Percentiles rank a stretch among this genome's conserved stretches.
These are phyloP conservation scores for Pipistrellus pygmaeus DNA, from an alignment of 2,797 vertebrate genomes.

Conservation along the genomic window DNA sequence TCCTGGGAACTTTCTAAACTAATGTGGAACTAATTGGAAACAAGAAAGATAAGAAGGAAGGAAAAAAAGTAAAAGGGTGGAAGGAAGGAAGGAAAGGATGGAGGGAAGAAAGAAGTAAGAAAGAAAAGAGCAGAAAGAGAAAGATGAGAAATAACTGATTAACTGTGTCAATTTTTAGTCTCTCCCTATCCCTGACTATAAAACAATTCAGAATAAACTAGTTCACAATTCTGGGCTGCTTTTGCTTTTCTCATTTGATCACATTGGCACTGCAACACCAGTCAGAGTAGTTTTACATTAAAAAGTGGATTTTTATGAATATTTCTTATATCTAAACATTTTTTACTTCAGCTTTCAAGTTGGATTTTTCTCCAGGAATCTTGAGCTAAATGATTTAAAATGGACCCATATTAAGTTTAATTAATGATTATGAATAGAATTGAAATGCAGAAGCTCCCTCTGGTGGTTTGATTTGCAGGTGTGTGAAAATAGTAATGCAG, in stretches of 20 bases:
- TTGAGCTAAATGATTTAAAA: background rate
- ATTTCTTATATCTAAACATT: background rate
- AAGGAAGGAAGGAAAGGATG: background rate
- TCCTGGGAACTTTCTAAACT: background rate
- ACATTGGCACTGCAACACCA: background rate
- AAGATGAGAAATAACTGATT: background rate
- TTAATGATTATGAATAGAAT: conserved; percentile 24
- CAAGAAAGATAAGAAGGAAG: background rate
- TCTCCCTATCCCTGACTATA: background rate
- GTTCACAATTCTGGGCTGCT: background rate
- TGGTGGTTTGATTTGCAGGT: conserved; percentile 69
- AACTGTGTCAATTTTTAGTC: background rate
- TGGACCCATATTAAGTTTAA: background rate
- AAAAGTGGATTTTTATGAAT: background rate
- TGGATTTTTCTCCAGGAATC: background rate
- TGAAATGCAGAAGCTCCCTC: conserved; percentile 82
- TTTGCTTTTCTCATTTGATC: background rate
- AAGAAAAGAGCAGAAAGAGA: background rate
- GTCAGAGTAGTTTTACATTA: background rate
- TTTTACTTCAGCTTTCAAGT: background rate
- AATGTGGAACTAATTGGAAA: background rate
- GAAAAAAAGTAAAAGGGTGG: background rate
- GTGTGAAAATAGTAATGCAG: background rate
- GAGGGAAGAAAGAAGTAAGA: background rate
- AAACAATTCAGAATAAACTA: background rate